phyloP scores from a whole-genome alignment of 2,888 invertebrate genomes.

The Lasiommata megera region DNA sequence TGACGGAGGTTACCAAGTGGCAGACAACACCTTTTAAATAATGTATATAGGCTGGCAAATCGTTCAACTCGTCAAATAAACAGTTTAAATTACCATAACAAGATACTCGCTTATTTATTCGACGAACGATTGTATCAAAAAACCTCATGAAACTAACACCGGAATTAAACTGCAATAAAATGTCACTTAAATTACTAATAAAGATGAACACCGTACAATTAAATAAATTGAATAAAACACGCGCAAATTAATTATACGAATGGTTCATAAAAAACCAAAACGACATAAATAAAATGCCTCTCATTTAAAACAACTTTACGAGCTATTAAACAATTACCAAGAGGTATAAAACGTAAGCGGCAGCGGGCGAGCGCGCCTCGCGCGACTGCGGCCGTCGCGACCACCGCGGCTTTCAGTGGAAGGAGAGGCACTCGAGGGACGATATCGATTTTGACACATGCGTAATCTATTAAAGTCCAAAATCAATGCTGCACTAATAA shows the following conservation, averaged over 20 bases:
- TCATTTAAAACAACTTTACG: conserved; percentile 13
- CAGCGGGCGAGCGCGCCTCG: neutral
- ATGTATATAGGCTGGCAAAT: neutral
- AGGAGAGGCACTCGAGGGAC: no score
- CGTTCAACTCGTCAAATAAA: neutral
- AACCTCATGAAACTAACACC: neutral
- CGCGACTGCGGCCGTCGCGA: no score
- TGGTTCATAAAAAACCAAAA: conserved; percentile 9
- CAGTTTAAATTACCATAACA: neutral
- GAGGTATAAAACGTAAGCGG: neutral
- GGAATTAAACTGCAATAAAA: neutral
- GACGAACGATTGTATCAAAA: neutral
- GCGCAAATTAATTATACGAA: conserved; percentile 4
- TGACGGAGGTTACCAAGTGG: no score
- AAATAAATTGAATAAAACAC: conserved; percentile 7
- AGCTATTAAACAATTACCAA: conserved; percentile 14
- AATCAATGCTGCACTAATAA: no score
- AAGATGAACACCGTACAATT: conserved; percentile 9
- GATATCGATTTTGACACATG: no score
- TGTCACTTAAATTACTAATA: conserved; percentile 6
- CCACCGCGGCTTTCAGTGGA: no score
- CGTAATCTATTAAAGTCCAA: no score
- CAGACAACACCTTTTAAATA: no score
- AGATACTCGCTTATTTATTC: neutral
- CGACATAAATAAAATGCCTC: conserved; percentile 12